phyloP scores from a whole-genome alignment of 2,113 vertebrate species.

The Campylomormyrus numenius region DNA sequence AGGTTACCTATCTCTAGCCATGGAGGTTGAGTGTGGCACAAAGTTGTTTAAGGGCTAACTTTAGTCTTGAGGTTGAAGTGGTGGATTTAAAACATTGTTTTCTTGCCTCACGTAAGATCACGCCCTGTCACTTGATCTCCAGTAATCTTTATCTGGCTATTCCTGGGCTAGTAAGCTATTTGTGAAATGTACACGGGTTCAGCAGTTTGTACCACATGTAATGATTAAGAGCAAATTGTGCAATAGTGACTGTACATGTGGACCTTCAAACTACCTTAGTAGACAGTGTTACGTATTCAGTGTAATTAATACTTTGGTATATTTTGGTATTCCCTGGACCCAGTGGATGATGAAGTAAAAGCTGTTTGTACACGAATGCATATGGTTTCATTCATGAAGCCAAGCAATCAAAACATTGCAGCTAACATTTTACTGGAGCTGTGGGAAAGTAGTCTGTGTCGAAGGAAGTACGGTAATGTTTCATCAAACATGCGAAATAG shows the following conservation, averaged over 20 bases:
- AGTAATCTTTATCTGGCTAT: not conserved
- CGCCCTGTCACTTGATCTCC: not conserved
- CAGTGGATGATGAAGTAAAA: not conserved
- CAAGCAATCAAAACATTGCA: not conserved
- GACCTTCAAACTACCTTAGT: not conserved
- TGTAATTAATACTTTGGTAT: not conserved
- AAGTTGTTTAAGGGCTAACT: not conserved
- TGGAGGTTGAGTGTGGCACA: not conserved
- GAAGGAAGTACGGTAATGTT: not conserved
- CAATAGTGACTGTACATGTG: not conserved
- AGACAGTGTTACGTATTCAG: not conserved
- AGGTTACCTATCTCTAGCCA: not conserved
- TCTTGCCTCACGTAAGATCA: not conserved
- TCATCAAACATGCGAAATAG: not conserved
- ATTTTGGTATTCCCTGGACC: not conserved
- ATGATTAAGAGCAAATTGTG: conserved; percentile 10
- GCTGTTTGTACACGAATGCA: not conserved
- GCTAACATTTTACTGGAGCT: not conserved
- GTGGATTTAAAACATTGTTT: not conserved
- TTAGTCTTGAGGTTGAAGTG: not conserved
- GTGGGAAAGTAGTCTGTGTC: not conserved
- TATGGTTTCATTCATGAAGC: not conserved
- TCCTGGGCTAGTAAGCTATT: not conserved
- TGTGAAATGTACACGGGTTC: not conserved
- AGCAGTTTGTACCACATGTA: not conserved